Conservation (phyloP, 2,888 invertebrate genomes). For the Leptogaster cylindrica region DNA sequence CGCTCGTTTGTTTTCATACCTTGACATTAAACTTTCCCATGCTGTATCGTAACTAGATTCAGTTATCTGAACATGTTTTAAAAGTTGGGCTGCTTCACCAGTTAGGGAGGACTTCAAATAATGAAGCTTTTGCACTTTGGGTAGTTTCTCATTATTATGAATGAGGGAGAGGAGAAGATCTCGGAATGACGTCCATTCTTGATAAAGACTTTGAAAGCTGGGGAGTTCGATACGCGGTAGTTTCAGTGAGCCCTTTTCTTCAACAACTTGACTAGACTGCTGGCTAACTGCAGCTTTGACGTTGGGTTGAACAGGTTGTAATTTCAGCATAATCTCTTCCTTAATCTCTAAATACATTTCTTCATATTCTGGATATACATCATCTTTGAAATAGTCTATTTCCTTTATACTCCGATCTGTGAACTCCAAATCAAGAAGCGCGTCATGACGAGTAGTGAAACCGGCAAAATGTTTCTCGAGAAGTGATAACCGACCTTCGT, state of each 20-base stretch:
- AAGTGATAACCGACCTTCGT: too few relatives aligned
- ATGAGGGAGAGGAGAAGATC: not conserved
- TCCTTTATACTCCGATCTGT: too few relatives aligned
- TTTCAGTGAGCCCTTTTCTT: not conserved
- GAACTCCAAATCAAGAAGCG: too few relatives aligned
- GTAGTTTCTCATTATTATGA: not conserved
- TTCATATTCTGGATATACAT: too few relatives aligned
- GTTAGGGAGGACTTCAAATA: not conserved
- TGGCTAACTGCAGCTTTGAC: too few relatives aligned
- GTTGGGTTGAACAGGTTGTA: too few relatives aligned
- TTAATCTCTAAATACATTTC: too few relatives aligned
- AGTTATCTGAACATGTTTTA: not conserved
- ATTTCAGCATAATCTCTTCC: too few relatives aligned
- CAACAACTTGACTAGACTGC: too few relatives aligned
- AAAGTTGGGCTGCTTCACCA: not conserved
- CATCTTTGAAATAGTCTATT: too few relatives aligned
- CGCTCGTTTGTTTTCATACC: not conserved
- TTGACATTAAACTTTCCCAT: not conserved
- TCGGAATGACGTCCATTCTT: not conserved
- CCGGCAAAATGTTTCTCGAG: too few relatives aligned
- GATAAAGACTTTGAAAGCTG: not conserved
- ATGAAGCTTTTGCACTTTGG: not conserved
- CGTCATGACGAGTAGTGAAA: too few relatives aligned
- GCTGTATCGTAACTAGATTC: not conserved
- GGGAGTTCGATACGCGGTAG: not conserved